Conservation (phyloP, 2,888 invertebrate genomes). For the Teleogryllus oceanicus region DNA sequence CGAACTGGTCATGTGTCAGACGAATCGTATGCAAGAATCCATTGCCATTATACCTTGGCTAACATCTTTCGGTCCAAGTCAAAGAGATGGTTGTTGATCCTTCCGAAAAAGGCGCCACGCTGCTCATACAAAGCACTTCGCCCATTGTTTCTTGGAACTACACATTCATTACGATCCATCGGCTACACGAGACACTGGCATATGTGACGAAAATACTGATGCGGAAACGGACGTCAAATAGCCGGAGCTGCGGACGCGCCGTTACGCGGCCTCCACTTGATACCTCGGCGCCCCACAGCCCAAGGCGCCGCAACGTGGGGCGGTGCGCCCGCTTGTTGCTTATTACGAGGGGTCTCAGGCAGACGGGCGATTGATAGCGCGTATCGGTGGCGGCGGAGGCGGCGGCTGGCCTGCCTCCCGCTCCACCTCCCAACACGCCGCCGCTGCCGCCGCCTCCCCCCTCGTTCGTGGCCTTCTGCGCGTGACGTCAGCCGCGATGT, state of each 20-base stretch:
- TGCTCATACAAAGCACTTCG: neutral
- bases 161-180: neutral
- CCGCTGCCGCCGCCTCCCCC: neutral
- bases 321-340: too few relatives aligned
- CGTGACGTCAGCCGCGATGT: slow-evolving; percentile 9
- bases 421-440: neutral
- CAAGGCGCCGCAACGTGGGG: too few relatives aligned
- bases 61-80: too few relatives aligned
- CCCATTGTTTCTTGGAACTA: neutral
- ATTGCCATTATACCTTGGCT: too few relatives aligned
- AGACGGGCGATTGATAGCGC: slow-evolving; percentile 1
- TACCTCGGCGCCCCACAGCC: too few relatives aligned
- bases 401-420: neutral
- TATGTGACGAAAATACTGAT: neutral
- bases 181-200: neutral
- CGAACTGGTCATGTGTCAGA: too few relatives aligned
- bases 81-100: too few relatives aligned
- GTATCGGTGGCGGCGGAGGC: neutral
- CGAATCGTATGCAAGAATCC: too few relatives aligned
- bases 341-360: neutral
- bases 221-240: neutral
- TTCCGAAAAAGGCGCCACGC: neutral
- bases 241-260: neutral
- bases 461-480: neutral
- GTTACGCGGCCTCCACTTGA: neutral